phyloP scores from a whole-genome alignment of 2,113 vertebrate species.

The Marcusenius ussheri region DNA sequence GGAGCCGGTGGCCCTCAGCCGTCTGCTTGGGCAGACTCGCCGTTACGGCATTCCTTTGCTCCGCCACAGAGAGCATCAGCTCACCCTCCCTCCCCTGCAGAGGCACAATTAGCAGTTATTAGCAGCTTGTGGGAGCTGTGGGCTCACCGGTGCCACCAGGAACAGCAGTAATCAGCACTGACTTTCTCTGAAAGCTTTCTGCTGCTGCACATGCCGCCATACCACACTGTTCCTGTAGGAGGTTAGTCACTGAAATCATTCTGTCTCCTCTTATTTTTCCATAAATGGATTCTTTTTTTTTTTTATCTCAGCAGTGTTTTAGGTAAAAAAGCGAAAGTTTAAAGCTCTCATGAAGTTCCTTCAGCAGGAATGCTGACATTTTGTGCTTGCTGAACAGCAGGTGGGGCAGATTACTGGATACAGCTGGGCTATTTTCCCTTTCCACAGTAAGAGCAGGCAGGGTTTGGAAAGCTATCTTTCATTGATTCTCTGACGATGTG shows the following conservation, averaged over 20 bases:
- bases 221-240: not conserved
- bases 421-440: not conserved
- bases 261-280: not conserved
- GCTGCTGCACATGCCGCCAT: not conserved
- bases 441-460: not conserved
- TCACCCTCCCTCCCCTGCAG: conserved; percentile 43
- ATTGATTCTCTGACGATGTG: not conserved
- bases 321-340: not conserved
- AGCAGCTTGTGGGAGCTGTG: conserved; percentile 42
- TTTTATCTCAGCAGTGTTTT: not conserved
- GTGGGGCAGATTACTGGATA: not conserved
- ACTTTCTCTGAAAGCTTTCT: conserved; percentile 21
- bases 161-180: conserved; percentile 40
- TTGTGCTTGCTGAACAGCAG: not conserved
- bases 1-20: not conserved
- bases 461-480: not conserved
- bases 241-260: not conserved
- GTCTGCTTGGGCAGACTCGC: not conserved
- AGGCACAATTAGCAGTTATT: conserved; percentile 61
- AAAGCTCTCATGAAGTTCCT: not conserved
- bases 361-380: not conserved
- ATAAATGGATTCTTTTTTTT: not conserved
- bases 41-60: conserved; percentile 20
- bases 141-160: not conserved
- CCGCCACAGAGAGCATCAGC: conserved; percentile 31